A percentile compares a stretch with the other conserved stretches of the same genome.
phyloP scores from a whole-genome alignment of 2,797 vertebrate species.

The Carduelis carduelis region DNA sequence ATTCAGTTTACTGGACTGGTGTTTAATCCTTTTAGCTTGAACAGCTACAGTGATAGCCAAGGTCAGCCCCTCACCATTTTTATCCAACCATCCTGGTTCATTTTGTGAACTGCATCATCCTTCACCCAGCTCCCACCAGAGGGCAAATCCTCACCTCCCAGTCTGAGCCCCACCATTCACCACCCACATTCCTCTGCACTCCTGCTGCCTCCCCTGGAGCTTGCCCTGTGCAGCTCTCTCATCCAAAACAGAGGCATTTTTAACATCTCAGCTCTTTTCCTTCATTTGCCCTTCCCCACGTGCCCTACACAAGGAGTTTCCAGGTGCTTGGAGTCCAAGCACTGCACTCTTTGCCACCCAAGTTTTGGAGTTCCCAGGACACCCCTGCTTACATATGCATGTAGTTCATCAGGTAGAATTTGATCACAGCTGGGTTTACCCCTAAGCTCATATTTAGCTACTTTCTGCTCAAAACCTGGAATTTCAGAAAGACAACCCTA shows the following conservation, averaged over 20 bases:
- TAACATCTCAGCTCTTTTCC: background rate
- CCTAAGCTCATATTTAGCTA: background rate
- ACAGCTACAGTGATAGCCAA: background rate
- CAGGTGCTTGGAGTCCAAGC: background rate
- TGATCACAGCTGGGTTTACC: background rate
- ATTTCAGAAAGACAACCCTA: background rate
- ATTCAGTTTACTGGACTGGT: background rate
- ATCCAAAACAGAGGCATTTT: background rate
- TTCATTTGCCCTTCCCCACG: background rate
- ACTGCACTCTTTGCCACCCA: background rate
- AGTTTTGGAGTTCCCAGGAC: background rate
- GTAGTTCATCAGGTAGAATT: background rate
- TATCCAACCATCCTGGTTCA: background rate
- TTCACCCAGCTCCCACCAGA: background rate
- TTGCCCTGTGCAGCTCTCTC: background rate
- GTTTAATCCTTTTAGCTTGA: background rate
- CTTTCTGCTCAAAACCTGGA: background rate
- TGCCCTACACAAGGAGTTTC: rapidly evolving
- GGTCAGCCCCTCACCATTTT: background rate
- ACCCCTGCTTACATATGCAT: background rate
- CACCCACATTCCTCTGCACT: background rate
- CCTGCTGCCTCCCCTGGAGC: background rate
- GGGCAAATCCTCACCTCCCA: background rate
- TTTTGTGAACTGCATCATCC: background rate
- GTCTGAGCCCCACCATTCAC: background rate